Evolutionary conservation across 2,797 vertebrate genomes (phyloP).

Genomic region (Sciaenops ocellatus): DNA sequence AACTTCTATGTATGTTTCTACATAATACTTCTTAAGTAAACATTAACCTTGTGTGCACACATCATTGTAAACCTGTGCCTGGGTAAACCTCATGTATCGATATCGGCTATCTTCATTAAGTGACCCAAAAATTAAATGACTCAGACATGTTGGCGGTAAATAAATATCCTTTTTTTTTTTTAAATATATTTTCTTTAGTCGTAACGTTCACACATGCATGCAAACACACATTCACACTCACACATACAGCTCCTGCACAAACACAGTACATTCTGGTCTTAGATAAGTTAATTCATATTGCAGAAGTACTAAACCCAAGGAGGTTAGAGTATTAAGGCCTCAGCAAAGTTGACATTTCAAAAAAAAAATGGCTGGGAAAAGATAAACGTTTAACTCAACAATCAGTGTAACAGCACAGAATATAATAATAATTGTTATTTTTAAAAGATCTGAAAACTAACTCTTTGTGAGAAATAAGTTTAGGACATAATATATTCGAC

Average conservation of each 20-base stretch:
- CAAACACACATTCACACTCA: conserved; percentile 28
- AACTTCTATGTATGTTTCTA: conserved; percentile 21
- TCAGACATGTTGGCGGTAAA: conserved; percentile 47
- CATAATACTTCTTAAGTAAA: conserved; percentile 58
- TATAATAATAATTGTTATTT: conserved; percentile 42
- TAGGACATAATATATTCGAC: conserved; percentile 28
- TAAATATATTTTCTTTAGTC: conserved; percentile 10
- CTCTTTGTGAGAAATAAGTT: conserved; percentile 42
- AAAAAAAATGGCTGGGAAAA: conserved; percentile 33
- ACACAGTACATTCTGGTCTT: conserved; percentile 38
- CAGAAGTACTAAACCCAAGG: conserved; percentile 50
- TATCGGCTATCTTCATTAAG: conserved; percentile 19
- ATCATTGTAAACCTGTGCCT: conserved; percentile 61
- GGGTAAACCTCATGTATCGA: conserved; percentile 24
- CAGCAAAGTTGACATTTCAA: conserved; percentile 34
- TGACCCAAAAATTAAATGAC: conserved; percentile 32
- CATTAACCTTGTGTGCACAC: conserved; percentile 58
- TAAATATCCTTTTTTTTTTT: conserved; percentile 61
- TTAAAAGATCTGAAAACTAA: conserved; percentile 27
- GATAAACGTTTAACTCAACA: conserved; percentile 17
- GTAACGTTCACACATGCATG: conserved; percentile 46
- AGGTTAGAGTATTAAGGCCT: conserved; percentile 55
- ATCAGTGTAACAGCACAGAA: conserved; percentile 32
- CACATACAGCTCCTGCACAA: conserved; percentile 41
- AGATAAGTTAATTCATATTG: conserved; percentile 62